Base-by-base conservation (phyloP, 2,113 vertebrate genomes). In the mouse (Mus musculus) region DNA sequence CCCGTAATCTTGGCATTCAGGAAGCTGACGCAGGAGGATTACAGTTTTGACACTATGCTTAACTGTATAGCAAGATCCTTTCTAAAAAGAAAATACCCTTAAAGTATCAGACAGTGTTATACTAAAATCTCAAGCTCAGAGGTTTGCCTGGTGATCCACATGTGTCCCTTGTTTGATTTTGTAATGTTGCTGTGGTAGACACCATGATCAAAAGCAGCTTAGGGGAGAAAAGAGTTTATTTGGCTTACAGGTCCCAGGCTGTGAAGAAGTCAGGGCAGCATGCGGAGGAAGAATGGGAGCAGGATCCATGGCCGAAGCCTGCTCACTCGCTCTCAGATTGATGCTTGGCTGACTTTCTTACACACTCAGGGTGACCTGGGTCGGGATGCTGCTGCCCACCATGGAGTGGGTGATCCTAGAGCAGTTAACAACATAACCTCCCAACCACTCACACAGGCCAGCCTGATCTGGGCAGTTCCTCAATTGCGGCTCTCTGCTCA, bases 121-220 rank as follows among this genome's bases (percentile, higher is more conserved):
- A 2, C 77, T 95, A 65, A 90, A 89, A 49, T 81, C 61, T 86
- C 86, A 89, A 59, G 17, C 59, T 90, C 69, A 61, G 61, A 81
- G 75, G 56, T 73, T 73, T 91, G 65, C 10, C 5, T 59, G 63
- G 65, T 42, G 72, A 87, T n/a, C 26, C 52, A 22, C 56, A 49
- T 24, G 28, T 46, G 82, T 65, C 14, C 39, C 24, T 67, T 49
- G 42, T 67, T 49, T 85, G 42, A 65, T 33, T 85, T 30, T 65
- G 59, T 46, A 36, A 17, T 22, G 16, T 22, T 67, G 82, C 82
- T 30, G 59, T 65, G 84, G 19, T 5, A 49, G 39, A 22, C 16
- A 33, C 84, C 63, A 33, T 33, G 84, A 46, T 59, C 39, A 11
- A 42, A 85, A 85, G 39, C 82, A 30, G 59, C 39, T 46, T 65